Evolutionary conservation across 2,797 vertebrate genomes (phyloP), one percentile per base, ranked within the genome.

Genomic region (Macropus fuliginosus): DNA sequence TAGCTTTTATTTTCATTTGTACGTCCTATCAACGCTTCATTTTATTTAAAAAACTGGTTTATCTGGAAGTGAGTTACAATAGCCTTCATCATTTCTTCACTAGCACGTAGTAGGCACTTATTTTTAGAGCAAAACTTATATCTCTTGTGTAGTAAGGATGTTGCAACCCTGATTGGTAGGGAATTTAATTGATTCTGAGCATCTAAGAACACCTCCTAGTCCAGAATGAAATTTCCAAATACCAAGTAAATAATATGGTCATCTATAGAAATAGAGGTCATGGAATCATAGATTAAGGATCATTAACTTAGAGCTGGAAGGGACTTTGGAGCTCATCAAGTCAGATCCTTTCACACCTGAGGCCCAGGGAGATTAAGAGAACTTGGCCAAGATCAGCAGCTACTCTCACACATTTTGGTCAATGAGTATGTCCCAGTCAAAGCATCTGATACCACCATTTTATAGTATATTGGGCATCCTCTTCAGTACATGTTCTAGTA

Each of bases 11-110:
- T 92, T 89, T 56, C 34, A 55, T 91, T 81, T 46, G 21, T 40
- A 46, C 92, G 90, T 93, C 54, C 93, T 28, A 66, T 96, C 54
- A 91, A 40, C 59, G 92, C 94, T 87, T 81, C 91, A 74, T 97
- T 92, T 96, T 28, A 87, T 93, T 94, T 94, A 90, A 92, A 92
- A 92, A 90, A 52, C 34, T 54, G 28, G 91, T 16, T 50, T 57
- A 91, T 0, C 28, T 94, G 40, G n/a, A 40, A 24, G 93, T 91
- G 95, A 93, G 55, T 91, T 91, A 56, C 55, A 28, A 27, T 87
- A 95, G 10, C 28, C 14, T 34, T 54, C 46, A 14, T 2, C 74
- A 34, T 95, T 92, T 74, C 21, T 0, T 54, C 24, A n/a, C 34
- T 18, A 13, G 34, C 21, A n/a, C 21, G 27, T 46, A 81, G 40